A percentile compares a stretch with the other conserved stretches of the same genome.
These are phyloP conservation scores for Pectinophora gossypiella DNA, from an alignment of 1,140 invertebrate genomes.

Conservation along the genomic window DNA sequence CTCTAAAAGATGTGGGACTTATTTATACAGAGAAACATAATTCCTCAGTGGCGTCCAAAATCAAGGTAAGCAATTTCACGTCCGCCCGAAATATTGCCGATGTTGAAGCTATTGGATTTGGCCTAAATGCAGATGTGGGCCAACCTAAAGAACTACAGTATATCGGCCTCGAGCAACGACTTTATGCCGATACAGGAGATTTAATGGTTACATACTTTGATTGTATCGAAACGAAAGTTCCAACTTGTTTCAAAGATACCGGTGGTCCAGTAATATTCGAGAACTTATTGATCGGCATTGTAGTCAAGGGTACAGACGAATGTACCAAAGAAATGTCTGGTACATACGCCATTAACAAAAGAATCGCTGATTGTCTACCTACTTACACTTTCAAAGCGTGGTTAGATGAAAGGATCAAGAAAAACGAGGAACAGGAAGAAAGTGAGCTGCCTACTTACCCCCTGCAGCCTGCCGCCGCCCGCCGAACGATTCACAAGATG, in stretches of 20 bases:
- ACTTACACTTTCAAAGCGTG: slow-evolving; percentile 50
- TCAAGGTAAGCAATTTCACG: slow-evolving; percentile 47
- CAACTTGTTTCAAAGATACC: slow-evolving; percentile 56
- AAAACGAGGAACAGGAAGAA: not conserved
- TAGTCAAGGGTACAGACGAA: slow-evolving; percentile 40
- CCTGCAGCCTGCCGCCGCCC: too few species aligned
- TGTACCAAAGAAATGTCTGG: slow-evolving; percentile 51
- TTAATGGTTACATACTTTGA: slow-evolving; percentile 40
- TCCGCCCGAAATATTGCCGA: slow-evolving; percentile 25
- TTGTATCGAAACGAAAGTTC: slow-evolving; percentile 55
- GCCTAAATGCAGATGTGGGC: slow-evolving; percentile 48
- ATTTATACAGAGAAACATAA: slow-evolving; percentile 57
- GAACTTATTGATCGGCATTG: slow-evolving; percentile 50
- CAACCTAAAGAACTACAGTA: slow-evolving; percentile 46
- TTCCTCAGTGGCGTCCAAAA: slow-evolving; percentile 41
- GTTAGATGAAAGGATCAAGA: slow-evolving; percentile 36
- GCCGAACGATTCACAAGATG: too few species aligned
- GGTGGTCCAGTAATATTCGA: slow-evolving; percentile 53
- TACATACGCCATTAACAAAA: slow-evolving; percentile 47
- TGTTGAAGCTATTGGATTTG: slow-evolving; percentile 52
- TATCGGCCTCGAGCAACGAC: slow-evolving; percentile 43
- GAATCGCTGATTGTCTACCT: slow-evolving; percentile 41
- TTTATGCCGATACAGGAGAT: slow-evolving; percentile 21
- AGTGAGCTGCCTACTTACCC: too few species aligned
- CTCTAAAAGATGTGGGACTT: slow-evolving; percentile 47